Evolutionary conservation across 2,888 invertebrate genomes (phyloP).

Genomic region (Drosophila mercatorum): DNA sequence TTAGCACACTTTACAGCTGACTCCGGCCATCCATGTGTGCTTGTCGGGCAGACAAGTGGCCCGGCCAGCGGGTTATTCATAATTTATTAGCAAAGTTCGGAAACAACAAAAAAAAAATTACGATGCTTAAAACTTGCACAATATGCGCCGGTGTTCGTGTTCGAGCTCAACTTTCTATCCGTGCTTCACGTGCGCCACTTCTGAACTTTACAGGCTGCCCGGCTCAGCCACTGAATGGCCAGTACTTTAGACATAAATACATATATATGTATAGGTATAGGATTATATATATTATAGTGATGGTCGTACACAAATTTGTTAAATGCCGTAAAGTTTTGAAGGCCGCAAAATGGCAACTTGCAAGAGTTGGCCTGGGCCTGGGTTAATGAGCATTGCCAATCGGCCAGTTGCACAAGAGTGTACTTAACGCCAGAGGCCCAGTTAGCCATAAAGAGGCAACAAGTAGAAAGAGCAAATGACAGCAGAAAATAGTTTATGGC

Average conservation of each 20-base stretch:
- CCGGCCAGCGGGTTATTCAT: conserved; percentile 45
- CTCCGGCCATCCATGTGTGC: conserved; percentile 29
- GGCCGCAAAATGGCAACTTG: conserved; percentile 43
- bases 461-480: background rate
- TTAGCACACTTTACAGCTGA: background rate
- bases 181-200: conserved; percentile 42
- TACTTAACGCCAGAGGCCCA: conserved; percentile 14
- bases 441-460: conserved; percentile 8
- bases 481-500: background rate
- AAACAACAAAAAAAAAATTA: conserved; percentile 17
- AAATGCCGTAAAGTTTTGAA: conserved; percentile 47
- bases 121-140: conserved; percentile 67
- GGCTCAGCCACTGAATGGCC: conserved; percentile 8
- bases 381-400: conserved; percentile 61
- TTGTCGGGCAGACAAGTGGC: conserved; percentile 23
- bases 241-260: conserved; percentile 9
- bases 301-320: conserved; percentile 40
- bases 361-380: conserved; percentile 41
- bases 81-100: conserved; percentile 71
- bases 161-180: conserved; percentile 38
- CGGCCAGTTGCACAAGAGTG: conserved; percentile 30
- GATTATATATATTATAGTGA: background rate
- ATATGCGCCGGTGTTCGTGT: conserved; percentile 52
- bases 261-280: background rate
- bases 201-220: conserved; percentile 28